These are phyloP conservation scores for Mionectes olivaceus DNA, from an alignment of 2,797 vertebrate species.

Conservation along the genomic window DNA sequence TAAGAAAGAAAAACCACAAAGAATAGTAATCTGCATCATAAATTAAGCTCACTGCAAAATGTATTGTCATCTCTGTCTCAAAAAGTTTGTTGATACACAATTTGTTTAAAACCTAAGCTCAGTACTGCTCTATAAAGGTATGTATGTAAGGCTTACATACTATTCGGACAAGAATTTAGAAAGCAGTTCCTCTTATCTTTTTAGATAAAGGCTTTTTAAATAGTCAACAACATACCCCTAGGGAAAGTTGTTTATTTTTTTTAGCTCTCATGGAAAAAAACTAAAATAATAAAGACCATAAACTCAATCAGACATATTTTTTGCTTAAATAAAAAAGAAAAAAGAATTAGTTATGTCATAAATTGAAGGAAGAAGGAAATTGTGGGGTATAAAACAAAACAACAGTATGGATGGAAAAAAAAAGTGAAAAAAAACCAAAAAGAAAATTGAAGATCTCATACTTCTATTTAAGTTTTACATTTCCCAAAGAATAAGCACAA, in stretches of 20 bases:
- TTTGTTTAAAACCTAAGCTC: background rate
- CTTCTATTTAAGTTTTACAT: background rate
- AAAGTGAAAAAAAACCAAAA: background rate
- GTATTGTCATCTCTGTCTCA: rapidly evolving
- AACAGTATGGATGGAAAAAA: background rate
- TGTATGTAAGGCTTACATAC: background rate
- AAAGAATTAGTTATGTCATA: background rate
- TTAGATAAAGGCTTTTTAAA: background rate
- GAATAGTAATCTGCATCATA: background rate
- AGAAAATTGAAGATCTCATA: background rate
- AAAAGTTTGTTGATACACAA: background rate
- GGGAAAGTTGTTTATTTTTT: background rate
- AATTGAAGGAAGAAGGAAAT: background rate
- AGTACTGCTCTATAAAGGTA: background rate
- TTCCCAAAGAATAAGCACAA: background rate
- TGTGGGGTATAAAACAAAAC: background rate
- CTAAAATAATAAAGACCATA: background rate
- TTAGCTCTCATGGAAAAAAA: background rate
- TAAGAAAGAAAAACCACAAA: background rate
- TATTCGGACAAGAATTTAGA: background rate
- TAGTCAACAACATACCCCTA: background rate
- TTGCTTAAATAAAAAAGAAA: background rate
- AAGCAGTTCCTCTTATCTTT: background rate
- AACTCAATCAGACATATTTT: background rate
- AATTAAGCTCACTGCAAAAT: background rate